phyloP scores from a whole-genome alignment of 1,140 invertebrate genomes.

The Ceratosolen fusciceps region DNA sequence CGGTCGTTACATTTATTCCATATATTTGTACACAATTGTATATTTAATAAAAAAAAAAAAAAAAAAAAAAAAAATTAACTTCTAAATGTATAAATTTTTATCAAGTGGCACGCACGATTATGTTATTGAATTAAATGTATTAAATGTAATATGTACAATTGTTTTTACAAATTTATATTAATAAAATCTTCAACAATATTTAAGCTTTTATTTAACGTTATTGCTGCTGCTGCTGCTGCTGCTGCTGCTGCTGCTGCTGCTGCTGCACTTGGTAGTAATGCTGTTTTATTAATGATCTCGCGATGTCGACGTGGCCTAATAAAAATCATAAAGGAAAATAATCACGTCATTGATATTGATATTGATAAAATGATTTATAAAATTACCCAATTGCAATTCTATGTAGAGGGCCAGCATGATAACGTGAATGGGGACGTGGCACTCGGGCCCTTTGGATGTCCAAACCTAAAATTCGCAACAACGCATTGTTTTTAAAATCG shows the following conservation, averaged over 20 bases:
- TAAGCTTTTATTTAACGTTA: slow-evolving; percentile 41
- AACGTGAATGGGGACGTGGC: slow-evolving; percentile 80
- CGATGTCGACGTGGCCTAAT: slow-evolving; percentile 74
- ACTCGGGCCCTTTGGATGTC: slow-evolving; percentile 73
- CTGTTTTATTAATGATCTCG: slow-evolving; percentile 73
- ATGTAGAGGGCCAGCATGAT: slow-evolving; percentile 82
- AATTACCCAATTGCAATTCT: slow-evolving; percentile 79
- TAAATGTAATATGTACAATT: slow-evolving; percentile 44
- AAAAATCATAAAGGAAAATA: no score
- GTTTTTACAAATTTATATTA: slow-evolving; percentile 47
- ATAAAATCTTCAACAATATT: slow-evolving; percentile 37
- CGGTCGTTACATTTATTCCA: slow-evolving; percentile 49
- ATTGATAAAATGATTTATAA: slow-evolving; percentile 4
- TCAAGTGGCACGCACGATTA: slow-evolving; percentile 30
- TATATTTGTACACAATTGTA: slow-evolving; percentile 50
- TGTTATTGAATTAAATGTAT: slow-evolving; percentile 42
- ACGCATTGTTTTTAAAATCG: slow-evolving; percentile 18
- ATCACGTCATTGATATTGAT: slow-evolving; percentile 53
- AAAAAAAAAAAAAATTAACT: no score
- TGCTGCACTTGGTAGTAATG: slow-evolving; percentile 57
- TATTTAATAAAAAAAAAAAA: slow-evolving; percentile 52
- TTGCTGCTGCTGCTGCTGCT: slow-evolving; percentile 20
- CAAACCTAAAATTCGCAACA: slow-evolving; percentile 69
- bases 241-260: no score
- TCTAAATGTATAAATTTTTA: slow-evolving; percentile 35